Evolutionary conservation across 1,140 invertebrate species (phyloP).

Genomic region (Dryas iulia): DNA sequence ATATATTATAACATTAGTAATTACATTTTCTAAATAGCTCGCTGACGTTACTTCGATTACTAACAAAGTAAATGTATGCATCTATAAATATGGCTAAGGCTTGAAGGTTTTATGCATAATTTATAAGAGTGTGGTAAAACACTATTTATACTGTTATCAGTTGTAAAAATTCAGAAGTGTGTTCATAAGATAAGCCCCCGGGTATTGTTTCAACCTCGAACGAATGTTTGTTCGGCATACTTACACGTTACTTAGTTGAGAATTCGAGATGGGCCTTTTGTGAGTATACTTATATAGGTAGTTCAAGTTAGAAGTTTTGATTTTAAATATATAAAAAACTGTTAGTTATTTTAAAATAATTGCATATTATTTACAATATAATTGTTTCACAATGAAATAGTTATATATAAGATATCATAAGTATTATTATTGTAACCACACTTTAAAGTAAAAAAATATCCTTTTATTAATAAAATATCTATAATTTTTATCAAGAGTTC

Average conservation of each 20-base stretch:
- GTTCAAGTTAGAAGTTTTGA: not conserved
- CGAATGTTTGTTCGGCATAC: constrained; percentile 28
- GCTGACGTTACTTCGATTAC: constrained; percentile 9
- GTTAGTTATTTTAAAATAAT: no score
- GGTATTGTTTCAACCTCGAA: constrained; percentile 30
- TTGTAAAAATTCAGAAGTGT: constrained; percentile 32
- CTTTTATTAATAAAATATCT: no score
- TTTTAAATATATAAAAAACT: no score
- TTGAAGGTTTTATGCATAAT: constrained; percentile 31
- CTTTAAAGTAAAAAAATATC: no score
- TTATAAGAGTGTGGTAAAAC: constrained; percentile 23
- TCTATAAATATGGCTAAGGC: constrained; percentile 22
- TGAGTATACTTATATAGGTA: not conserved
- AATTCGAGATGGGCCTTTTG: not conserved
- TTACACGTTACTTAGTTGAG: not conserved
- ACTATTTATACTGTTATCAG: constrained; percentile 31
- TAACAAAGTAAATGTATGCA: constrained; percentile 8
- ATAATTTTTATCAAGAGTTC: no score
- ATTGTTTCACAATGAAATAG: no score
- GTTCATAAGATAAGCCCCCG: constrained; percentile 27
- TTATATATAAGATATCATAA: no score
- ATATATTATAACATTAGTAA: not conserved
- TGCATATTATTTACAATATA: no score
- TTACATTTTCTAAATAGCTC: not conserved
- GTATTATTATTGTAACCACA: no score